Conservation (phyloP, 2,888 invertebrate species). For the Amphipyra tragopoginis region DNA sequence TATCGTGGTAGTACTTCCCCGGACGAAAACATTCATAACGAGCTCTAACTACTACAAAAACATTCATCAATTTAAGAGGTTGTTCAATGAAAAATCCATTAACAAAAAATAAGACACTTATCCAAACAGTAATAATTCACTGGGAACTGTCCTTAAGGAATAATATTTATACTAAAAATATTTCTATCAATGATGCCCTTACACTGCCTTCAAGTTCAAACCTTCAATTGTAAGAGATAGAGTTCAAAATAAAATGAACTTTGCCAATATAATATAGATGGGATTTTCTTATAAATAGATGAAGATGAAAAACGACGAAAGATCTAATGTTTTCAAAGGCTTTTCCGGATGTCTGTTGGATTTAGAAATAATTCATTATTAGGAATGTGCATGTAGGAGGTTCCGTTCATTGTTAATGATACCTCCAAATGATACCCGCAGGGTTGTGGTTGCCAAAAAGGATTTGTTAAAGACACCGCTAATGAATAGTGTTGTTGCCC, state of each 20-base stretch:
- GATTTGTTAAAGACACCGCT: too few relatives aligned
- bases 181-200: not conserved
- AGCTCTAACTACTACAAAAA: too few relatives aligned
- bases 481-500: too few relatives aligned
- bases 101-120: not conserved
- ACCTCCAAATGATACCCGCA: too few relatives aligned
- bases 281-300: constrained; percentile 1
- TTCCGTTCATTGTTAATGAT: too few relatives aligned
- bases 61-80: too few relatives aligned
- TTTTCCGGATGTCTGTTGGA: too few relatives aligned
- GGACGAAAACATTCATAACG: too few relatives aligned
- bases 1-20: too few relatives aligned
- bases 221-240: not conserved
- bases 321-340: not conserved
- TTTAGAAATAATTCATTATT: too few relatives aligned
- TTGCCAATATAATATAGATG: not conserved
- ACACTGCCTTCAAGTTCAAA: not conserved
- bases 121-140: constrained; percentile 1
- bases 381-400: too few relatives aligned
- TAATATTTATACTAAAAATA: constrained; percentile 6
- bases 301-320: not conserved
- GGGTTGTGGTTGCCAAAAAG: too few relatives aligned
- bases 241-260: not conserved
- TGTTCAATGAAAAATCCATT: not conserved
- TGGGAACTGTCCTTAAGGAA: constrained; percentile 2